Evolutionary conservation across 2,797 vertebrate species (phyloP).

Genomic region (Microhierax caerulescens): DNA sequence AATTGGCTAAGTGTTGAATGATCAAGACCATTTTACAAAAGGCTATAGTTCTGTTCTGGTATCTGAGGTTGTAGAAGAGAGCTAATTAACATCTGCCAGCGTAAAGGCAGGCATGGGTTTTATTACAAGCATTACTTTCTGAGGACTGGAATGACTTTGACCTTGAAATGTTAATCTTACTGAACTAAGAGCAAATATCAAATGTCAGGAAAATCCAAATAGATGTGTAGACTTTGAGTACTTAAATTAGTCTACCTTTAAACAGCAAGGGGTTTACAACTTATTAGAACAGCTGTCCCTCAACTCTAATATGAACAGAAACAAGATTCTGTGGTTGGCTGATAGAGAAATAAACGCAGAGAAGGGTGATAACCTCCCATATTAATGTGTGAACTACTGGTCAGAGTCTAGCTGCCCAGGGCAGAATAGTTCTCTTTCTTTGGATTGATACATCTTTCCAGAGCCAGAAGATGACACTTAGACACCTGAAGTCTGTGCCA

Average conservation of each 20-base stretch:
- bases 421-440: not conserved
- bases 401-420: not conserved
- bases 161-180: constrained; percentile 42
- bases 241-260: constrained; percentile 55
- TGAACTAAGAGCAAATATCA: constrained; percentile 58
- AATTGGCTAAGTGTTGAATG: not conserved
- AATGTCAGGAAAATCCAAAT: constrained; percentile 54
- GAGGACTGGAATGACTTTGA: constrained; percentile 43
- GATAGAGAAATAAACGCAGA: not conserved
- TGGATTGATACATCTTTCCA: not conserved
- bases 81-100: constrained; percentile 23
- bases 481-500: not conserved
- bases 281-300: constrained; percentile 20
- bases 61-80: not conserved
- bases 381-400: not conserved
- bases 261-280: constrained; percentile 19
- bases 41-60: not conserved
- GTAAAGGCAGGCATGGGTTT: constrained; percentile 9
- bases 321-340: not conserved
- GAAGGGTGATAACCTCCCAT: not conserved
- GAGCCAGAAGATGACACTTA: not conserved
- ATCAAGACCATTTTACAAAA: not conserved
- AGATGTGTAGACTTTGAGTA: constrained; percentile 33
- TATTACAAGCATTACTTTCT: constrained; percentile 31
- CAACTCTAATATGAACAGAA: not conserved